Conservation (phyloP, 2,888 invertebrate species). For the Hyposoter didymator region DNA sequence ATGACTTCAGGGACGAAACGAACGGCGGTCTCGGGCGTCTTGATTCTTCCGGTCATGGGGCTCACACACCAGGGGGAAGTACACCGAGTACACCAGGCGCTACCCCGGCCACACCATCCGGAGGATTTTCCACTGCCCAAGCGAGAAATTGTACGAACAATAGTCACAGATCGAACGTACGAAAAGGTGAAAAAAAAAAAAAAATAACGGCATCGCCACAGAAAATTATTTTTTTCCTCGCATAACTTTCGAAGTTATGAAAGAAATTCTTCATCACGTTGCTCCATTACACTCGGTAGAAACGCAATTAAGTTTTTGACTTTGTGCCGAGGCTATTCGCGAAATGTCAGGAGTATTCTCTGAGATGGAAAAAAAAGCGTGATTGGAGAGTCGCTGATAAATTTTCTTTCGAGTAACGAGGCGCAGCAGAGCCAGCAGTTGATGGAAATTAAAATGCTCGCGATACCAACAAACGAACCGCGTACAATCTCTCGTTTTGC, state of each 20-base stretch:
- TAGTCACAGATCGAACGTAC: slow-evolving; percentile 79
- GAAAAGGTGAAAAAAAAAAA: slow-evolving; percentile 86
- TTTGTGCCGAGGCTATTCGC: neutral
- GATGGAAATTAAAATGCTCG: neutral
- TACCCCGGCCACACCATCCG: slow-evolving; percentile 80
- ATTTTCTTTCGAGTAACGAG: slow-evolving; percentile 33
- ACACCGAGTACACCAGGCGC: slow-evolving; percentile 88
- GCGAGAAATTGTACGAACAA: slow-evolving; percentile 84
- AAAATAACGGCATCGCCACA: neutral
- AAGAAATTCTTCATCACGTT: too few relatives aligned
- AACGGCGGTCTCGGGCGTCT: slow-evolving; percentile 88
- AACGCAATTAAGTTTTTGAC: slow-evolving; percentile 6
- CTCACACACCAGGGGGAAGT: slow-evolving; percentile 84
- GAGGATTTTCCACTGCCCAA: slow-evolving; percentile 80
- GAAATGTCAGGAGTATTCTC: slow-evolving; percentile 48
- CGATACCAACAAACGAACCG: slow-evolving; percentile 19
- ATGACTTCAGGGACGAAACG: slow-evolving; percentile 93
- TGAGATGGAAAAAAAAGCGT: slow-evolving; percentile 37
- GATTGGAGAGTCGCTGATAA: slow-evolving; percentile 27
- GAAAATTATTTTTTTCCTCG: neutral
- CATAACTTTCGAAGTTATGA: neutral
- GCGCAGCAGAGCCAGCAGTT: neutral
- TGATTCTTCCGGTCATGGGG: slow-evolving; percentile 83
- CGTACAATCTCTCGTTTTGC: slow-evolving; percentile 45
- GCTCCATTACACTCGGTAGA: neutral